Base-by-base conservation (phyloP, 2,113 vertebrate genomes). In the Asarcornis scutulata region DNA sequence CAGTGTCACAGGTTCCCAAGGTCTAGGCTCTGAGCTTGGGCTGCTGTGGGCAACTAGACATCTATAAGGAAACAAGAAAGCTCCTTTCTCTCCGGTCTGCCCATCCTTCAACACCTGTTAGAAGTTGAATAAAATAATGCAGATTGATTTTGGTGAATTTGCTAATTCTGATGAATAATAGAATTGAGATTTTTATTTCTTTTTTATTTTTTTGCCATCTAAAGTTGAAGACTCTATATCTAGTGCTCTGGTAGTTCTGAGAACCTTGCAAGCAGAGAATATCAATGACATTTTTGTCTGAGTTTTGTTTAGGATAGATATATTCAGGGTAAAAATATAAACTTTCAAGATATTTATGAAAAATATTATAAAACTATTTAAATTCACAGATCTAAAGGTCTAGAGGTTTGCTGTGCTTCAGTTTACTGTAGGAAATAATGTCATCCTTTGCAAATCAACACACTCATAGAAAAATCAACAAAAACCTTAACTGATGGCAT, bases 1-100 rank as follows among this genome's bases (percentile, higher is more conserved):
- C 1, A 0, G 2, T n/a, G 21, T 27, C 31, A 13, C 31, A 78
- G 5, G 2, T 0, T 52, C 42, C 32, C 42, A 60, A 36, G 20
- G 25, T 40, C 36, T 40, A 78, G 21, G 5, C 31, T 78, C 27
- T 46, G n/a, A 55, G 18, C n/a, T 89, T 0, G 2, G 32, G 17
- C 14, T 73, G 14, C 36, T 46, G 18, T 0, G 1, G 26, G 26
- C 23, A 22, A 12, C 38, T 46, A 23, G 22, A 67, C 5, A 38
- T 10, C 18, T 53, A 23, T 44, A 13, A 53, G 53, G 38, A 52
- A 72, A 7, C 22, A 32, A 38, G 21, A 18, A 59, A 36, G 13
- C 13, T 48, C 3, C 6, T 11, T 2, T 34, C 17, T 66, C 42
- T 74, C 46, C 29, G 26, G 32, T 21, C 52, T 38, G 16, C 17